Evolutionary conservation across 2,797 vertebrate genomes (phyloP).

Genomic region (Hemitrygon akajei): DNA sequence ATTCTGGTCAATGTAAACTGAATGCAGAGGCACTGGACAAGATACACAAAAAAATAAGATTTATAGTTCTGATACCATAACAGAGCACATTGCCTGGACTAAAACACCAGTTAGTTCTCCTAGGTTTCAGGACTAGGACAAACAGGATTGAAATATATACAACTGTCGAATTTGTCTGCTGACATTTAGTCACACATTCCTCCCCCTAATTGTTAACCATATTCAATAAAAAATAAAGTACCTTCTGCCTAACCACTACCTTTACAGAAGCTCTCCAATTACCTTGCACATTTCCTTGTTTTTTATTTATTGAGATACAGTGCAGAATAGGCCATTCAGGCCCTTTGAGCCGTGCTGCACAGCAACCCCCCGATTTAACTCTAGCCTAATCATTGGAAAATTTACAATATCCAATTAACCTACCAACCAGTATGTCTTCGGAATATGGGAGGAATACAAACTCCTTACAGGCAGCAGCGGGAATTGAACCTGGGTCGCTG

Average conservation of each 20-base stretch:
- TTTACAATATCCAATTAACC: too few relatives aligned
- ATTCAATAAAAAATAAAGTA: not conserved
- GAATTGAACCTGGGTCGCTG: too few relatives aligned
- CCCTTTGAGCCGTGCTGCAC: too few relatives aligned
- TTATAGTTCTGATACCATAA: not conserved
- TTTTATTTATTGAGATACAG: too few relatives aligned
- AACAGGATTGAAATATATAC: not conserved
- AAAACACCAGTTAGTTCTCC: not conserved
- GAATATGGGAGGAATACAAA: too few relatives aligned
- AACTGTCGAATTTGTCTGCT: not conserved
- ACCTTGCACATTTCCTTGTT: not conserved
- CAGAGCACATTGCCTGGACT: not conserved
- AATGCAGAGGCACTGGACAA: not conserved
- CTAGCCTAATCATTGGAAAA: too few relatives aligned
- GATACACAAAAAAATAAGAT: not conserved
- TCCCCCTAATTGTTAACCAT: not conserved
- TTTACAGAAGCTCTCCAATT: not conserved
- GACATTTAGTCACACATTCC: not conserved
- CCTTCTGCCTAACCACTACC: not conserved
- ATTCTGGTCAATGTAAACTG: not conserved
- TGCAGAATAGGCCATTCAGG: too few relatives aligned
- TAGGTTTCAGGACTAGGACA: not conserved
- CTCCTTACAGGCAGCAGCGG: too few relatives aligned
- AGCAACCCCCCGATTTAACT: too few relatives aligned
- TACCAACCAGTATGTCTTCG: too few relatives aligned